Evolutionary conservation across 2,113 vertebrate genomes (phyloP).

Genomic region (Ameiurus melas): DNA sequence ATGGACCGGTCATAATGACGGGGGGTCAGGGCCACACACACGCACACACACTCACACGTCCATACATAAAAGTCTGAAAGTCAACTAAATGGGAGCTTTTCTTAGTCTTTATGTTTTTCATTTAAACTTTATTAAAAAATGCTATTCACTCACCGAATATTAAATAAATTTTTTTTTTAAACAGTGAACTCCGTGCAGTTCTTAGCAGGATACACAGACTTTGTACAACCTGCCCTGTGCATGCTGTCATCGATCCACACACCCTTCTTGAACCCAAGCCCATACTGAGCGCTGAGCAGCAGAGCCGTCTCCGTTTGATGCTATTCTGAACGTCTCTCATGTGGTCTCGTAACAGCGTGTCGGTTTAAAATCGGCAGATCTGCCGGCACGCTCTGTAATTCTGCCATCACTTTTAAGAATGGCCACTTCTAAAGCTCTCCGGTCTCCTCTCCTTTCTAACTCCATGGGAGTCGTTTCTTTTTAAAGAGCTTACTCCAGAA

Average conservation of each 20-base stretch:
- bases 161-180: background rate
- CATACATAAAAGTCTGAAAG: background rate
- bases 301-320: constrained; percentile 12
- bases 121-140: too few relatives aligned
- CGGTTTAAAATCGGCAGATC: constrained; percentile 51
- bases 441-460: background rate
- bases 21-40: background rate
- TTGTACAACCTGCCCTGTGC: background rate
- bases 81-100: background rate
- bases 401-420: constrained; percentile 37
- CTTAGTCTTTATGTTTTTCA: background rate
- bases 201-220: too few relatives aligned
- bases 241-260: background rate
- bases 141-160: too few relatives aligned
- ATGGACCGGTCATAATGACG: background rate
- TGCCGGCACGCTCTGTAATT: constrained; percentile 49
- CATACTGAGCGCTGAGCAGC: background rate
- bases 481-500: background rate
- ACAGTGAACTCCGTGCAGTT: background rate
- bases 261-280: background rate
- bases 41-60: background rate
- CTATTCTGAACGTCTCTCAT: constrained; percentile 53
- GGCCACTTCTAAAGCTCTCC: constrained; percentile 28
- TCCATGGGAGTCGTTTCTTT: background rate
- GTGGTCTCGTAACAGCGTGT: constrained; percentile 46